These are phyloP conservation scores for Hypercompe scribonia DNA, from an alignment of 2,888 invertebrate species.

Conservation along the genomic window DNA sequence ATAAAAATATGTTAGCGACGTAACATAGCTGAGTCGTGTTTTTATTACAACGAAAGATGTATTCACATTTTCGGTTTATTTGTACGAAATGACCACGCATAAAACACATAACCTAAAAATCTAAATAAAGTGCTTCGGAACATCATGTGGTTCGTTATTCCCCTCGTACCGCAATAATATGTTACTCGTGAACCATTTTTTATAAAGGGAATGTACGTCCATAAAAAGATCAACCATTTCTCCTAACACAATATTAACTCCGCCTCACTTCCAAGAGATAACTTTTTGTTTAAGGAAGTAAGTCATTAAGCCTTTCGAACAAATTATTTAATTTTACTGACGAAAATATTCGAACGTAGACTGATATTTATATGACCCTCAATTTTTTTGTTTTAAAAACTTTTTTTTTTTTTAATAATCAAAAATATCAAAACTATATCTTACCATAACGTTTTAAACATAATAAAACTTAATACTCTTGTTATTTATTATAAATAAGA, in stretches of 20 bases:
- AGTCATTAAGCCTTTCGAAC: slow-evolving; percentile 23
- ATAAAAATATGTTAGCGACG: neutral
- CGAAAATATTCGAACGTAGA: neutral
- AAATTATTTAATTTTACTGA: slow-evolving; percentile 22
- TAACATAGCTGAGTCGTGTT: neutral
- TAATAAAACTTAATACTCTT: too few species aligned
- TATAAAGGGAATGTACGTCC: slow-evolving; percentile 19
- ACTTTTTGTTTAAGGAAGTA: slow-evolving; percentile 33
- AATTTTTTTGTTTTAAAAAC: neutral
- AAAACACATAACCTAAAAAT: slow-evolving; percentile 8
- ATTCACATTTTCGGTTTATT: neutral
- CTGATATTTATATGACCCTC: slow-evolving; percentile 2
- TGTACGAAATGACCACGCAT: neutral
- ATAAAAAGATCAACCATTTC: slow-evolving; percentile 25
- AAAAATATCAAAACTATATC: too few species aligned
- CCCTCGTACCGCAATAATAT: slow-evolving; percentile 6
- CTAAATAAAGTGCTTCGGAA: slow-evolving; percentile 11
- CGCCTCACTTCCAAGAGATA: slow-evolving; percentile 22
- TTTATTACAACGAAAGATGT: neutral
- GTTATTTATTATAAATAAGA: too few species aligned
- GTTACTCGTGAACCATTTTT: slow-evolving; percentile 9
- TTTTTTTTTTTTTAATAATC: too few species aligned
- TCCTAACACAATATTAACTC: slow-evolving; percentile 31
- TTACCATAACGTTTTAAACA: too few species aligned
- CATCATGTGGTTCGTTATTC: slow-evolving; percentile 6